A percentile compares a stretch with the other conserved stretches of the same genome.
Evolutionary conservation across 2,797 vertebrate genomes (phyloP).

Genomic region (Kryptolebias ocellatus): DNA sequence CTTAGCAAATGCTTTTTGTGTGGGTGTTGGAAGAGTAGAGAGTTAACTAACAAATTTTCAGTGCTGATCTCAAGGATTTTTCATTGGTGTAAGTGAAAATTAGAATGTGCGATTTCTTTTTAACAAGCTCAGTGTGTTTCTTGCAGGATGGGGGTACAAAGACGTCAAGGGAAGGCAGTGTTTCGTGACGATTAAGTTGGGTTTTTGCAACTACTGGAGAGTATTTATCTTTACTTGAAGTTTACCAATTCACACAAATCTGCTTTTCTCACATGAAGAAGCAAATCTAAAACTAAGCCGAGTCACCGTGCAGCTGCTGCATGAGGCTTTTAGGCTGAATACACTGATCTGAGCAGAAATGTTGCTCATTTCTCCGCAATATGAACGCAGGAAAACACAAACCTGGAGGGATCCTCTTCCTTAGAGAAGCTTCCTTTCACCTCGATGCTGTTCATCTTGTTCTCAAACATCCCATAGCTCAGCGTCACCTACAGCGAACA

Average conservation of each 20-base stretch:
- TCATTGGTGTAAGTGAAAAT: not conserved
- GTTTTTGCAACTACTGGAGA: too few species aligned
- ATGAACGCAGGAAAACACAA: constrained; percentile 4
- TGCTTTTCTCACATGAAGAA: not conserved
- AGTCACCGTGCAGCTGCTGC: not conserved
- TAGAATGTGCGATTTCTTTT: not conserved
- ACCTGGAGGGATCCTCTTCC: constrained; percentile 92
- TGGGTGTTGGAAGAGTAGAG: too few species aligned
- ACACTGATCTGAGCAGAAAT: not conserved
- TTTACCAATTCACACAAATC: too few species aligned
- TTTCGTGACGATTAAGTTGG: too few species aligned
- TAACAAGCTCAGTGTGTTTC: too few species aligned
- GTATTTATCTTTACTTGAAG: too few species aligned
- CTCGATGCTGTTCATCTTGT: constrained; percentile 89
- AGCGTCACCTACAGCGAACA: constrained; percentile 86
- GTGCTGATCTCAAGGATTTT: not conserved
- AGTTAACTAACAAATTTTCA: not conserved
- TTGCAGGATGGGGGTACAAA: too few species aligned
- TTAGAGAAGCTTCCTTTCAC: constrained; percentile 85
- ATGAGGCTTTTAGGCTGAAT: not conserved
- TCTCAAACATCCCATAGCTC: constrained; percentile 91
- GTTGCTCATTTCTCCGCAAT: not conserved
- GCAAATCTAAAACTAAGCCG: not conserved
- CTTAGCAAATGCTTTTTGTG: not conserved
- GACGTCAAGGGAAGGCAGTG: too few species aligned